Base-by-base conservation (phyloP, 2,888 invertebrate genomes). In the Muschampia plurimacula region DNA sequence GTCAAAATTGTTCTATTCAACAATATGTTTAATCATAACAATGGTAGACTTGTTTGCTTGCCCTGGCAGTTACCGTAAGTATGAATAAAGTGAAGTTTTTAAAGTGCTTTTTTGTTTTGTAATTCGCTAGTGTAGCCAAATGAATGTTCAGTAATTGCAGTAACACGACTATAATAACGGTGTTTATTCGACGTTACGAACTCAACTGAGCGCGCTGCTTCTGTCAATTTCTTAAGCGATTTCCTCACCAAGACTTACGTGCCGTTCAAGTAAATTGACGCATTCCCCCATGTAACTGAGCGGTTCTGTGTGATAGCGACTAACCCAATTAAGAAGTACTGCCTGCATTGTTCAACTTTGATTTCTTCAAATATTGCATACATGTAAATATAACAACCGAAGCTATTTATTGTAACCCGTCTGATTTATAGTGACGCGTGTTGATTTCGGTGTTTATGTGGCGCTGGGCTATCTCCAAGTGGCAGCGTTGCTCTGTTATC, bases 241-340 rank as follows among this genome's bases (percentile, higher is more conserved):
- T 64, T 70, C 69, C 41, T 32, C 67, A 67, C 55, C 57, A 55
- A 55, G 63, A 36, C 55, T 62, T 52, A 70, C 65, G 44, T 70
- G 59, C 65, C 64, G 28, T 41, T 60, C 22, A 28, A 22, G 0
- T 59, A 32, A 67, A 32, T 59, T 32, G 32, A 62, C 39, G 39
- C 13, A 59, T 22, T 32, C 32, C 15, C 8, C 13, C 28, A 28
- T 59, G 28, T 59, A 13, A 28, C 32, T n/a, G n/a, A n/a, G 22
- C 7, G 55, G 15, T 15, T 55, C 62, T 13, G 49, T 10, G 57
- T 60, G 75, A 71, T 77, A 75, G 63, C 72, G 46, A 68, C 39
- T 73, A 77, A 77, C 79, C 79, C 71, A 78, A 73, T 78, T 78
- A 59, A 39, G 68, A 66, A 62, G 68, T 69, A 13, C 32, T 52